Base-by-base conservation (phyloP, 2,888 invertebrate genomes). In the Tiphia femorata region DNA sequence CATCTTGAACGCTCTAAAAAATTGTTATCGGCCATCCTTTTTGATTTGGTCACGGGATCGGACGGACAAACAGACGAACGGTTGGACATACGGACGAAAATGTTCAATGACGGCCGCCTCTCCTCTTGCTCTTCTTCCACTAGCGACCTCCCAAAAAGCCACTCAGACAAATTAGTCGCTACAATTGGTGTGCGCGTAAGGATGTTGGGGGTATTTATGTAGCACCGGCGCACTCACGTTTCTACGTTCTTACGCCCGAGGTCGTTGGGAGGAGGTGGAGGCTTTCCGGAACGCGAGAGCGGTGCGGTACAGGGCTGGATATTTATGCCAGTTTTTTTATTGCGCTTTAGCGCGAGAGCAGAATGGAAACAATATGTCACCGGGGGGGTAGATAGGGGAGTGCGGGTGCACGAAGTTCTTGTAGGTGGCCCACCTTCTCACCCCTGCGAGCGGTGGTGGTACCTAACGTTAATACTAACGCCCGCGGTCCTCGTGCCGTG, bases 341-440 rank as follows among this genome's bases (percentile, higher is more conserved):
- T 78, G 75, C 75, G 67, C 79, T 74, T 67, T 76, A 73, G 72
- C 75, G 70, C 63, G 71, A 67, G 72, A 75, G 68, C 68, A 70
- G 79, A 81, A 81, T 81, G 80, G 79, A 79, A 82, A 82, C 81
- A 82, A 83, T 82, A 82, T 80, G 81, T 83, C 82, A 80, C 78
- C 64, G 64, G 40, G 41, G 33, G 33, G 33, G n/a, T n/a, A 54
- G 63, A 60, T n/a, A 42, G 55, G 60, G 41, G 47, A 49, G 54
- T n/a, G n/a, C 53, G 64, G 64, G 51, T 62, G 62, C 51, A 58
- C 51, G 49, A 73, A 77, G 70, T 80, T 78, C 75, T 79, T 78
- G 77, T 75, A 73, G 70, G 70, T 72, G 63, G 70, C 68, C 67
- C 67, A 69, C 59, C 70, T n/a, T n/a, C n/a, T n/a, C n/a, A n/a